Conservation (phyloP, 1,140 invertebrate genomes). For the Pachypeltis micranthus region DNA sequence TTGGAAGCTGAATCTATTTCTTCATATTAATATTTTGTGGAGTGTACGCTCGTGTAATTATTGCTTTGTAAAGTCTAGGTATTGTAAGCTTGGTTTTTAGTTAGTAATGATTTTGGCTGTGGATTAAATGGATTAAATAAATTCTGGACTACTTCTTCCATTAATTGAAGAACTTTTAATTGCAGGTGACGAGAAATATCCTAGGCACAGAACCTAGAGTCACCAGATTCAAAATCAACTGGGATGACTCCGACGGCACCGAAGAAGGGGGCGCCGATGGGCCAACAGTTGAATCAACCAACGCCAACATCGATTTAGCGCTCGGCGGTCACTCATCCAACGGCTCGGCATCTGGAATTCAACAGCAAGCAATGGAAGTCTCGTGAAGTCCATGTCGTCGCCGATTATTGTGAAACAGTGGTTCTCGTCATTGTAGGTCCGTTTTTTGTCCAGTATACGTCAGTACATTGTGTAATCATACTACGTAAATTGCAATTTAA, state of each 20-base stretch:
- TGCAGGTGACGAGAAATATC: constrained; percentile 76
- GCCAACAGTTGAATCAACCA: background rate
- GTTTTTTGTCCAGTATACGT: too few relatives aligned
- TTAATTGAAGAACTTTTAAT: constrained; percentile 8
- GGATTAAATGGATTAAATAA: too few relatives aligned
- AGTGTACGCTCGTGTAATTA: too few relatives aligned
- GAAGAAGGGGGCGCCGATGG: background rate
- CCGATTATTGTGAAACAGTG: too few relatives aligned
- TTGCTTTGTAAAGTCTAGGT: too few relatives aligned
- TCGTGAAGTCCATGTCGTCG: background rate
- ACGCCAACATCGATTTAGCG: constrained; percentile 11
- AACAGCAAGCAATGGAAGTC: background rate
- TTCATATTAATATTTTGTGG: too few relatives aligned
- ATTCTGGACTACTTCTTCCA: background rate
- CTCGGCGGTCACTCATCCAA: background rate
- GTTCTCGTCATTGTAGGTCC: too few relatives aligned
- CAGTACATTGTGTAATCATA: too few relatives aligned
- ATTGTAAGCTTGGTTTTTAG: too few relatives aligned
- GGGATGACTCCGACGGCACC: constrained; percentile 56
- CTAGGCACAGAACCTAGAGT: constrained; percentile 87
- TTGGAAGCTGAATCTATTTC: background rate
- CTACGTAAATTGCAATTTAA: too few relatives aligned
- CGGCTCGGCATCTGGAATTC: background rate
- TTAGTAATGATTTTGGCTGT: too few relatives aligned
- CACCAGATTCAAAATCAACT: constrained; percentile 94